Evolutionary conservation across 2,888 invertebrate genomes (phyloP).

Genomic region (Patella depressa): DNA sequence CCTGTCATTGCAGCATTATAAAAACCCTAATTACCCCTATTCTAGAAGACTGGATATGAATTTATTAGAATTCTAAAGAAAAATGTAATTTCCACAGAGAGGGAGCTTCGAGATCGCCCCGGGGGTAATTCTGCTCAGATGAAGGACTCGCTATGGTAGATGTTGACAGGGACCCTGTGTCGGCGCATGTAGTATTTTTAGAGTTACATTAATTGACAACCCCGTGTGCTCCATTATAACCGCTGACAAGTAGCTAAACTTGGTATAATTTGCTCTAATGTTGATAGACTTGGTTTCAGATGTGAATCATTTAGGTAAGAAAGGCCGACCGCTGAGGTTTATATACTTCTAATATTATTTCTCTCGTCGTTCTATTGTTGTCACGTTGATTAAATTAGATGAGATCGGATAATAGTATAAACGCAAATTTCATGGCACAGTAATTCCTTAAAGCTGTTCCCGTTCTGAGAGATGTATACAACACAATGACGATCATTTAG

Average conservation of each 20-base stretch:
- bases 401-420: constrained; percentile 36
- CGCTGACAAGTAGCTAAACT: too few species aligned
- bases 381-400: constrained; percentile 41
- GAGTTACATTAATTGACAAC: too few species aligned
- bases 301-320: constrained; percentile 18
- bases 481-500: constrained; percentile 34
- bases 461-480: constrained; percentile 18
- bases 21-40: constrained; percentile 39
- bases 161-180: too few species aligned
- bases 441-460: constrained; percentile 35
- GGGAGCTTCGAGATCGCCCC: not conserved
- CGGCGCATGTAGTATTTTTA: too few species aligned
- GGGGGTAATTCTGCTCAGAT: not conserved
- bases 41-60: constrained; percentile 17
- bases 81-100: not conserved
- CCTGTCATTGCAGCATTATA: constrained; percentile 19
- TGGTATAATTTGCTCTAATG: too few species aligned
- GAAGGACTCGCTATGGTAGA: too few species aligned
- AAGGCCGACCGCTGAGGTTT: constrained; percentile 13
- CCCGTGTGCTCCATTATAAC: too few species aligned
- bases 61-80: constrained; percentile 1
- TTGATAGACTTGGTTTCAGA: not conserved
- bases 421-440: constrained; percentile 33
- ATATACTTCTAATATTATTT: constrained; percentile 15
- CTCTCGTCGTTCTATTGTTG: constrained; percentile 21